Evolutionary conservation across 2,888 invertebrate species (phyloP), one percentile per base, ranked within the genome.

Genomic region (Merodon equestris): DNA sequence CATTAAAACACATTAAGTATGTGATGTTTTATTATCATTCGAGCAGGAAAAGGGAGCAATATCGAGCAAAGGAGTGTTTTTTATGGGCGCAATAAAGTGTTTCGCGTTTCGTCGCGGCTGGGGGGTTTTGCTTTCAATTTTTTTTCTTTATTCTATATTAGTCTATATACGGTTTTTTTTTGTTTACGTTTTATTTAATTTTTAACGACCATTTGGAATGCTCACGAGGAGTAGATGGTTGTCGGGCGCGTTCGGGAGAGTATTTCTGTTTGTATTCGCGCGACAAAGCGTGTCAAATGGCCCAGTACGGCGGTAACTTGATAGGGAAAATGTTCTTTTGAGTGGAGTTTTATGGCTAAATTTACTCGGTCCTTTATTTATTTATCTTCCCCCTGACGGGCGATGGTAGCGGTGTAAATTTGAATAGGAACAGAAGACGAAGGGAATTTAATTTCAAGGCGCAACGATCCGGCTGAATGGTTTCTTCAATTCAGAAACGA

Each of bases 81-180:
- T 79, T 79, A 79, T 74, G 64, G 27, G 18, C 44, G 79, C 74
- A 74, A 79, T 79, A 79, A 79, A 79, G 54, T 79, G 64, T 70
- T 77, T 77, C 72, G 76, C 45, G 50, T 77, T 74, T 40, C 10
- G 27, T 2, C 27, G 27, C 27, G 27, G 7, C 27, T 2, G 27
- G 27, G n/a, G n/a, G n/a, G n/a, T n/a, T n/a, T 74, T 40, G 27
- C 50, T 64, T 74, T 64, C 72, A 72, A 58, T 64, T 72, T 72
- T 63, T 74, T 47, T 64, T 79, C 27, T 27, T 73, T 79, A 63
- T 57, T 61, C 66, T 53, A 58, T 57, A 54, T 73, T 27, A 45
- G 47, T 58, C 19, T 45, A 38, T 42, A 36, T 38, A 53, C 44
- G 50, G 48, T 34, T 38, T 36, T 42, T 47, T 72, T 48, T 48